These are phyloP conservation scores for Orientallactaga sibirica DNA, from an alignment of 2,797 vertebrate species.

Conservation along the genomic window DNA sequence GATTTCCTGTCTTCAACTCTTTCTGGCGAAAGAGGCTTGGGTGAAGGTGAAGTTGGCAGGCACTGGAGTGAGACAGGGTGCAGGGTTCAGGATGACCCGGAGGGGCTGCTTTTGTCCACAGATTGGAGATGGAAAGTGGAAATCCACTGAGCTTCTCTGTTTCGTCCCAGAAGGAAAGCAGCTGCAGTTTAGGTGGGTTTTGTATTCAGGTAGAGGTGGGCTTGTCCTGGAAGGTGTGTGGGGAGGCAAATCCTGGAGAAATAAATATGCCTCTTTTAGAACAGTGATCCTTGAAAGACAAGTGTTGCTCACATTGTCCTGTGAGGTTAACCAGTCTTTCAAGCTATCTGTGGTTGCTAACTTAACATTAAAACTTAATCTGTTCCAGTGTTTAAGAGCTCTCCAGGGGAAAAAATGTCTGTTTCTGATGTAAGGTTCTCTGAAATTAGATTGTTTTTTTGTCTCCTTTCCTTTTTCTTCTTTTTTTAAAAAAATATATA, in stretches of 20 bases:
- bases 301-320: background rate
- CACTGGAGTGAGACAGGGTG: background rate
- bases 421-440: background rate
- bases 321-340: background rate
- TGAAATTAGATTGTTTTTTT: constrained; percentile 32
- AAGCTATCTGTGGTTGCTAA: background rate
- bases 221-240: background rate
- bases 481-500: background rate
- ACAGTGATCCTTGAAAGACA: background rate
- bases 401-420: background rate
- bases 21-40: background rate
- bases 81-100: background rate
- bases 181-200: background rate
- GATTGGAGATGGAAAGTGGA: background rate
- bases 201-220: background rate
- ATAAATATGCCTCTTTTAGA: background rate
- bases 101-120: background rate
- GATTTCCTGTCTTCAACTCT: constrained; percentile 14
- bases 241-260: background rate
- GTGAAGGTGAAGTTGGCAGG: background rate
- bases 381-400: background rate
- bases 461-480: background rate
- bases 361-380: background rate
- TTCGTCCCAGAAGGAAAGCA: background rate
- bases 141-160: background rate